Evolutionary conservation across 2,888 invertebrate genomes (phyloP).

Genomic region (Poecilobothrus nobilitatus): DNA sequence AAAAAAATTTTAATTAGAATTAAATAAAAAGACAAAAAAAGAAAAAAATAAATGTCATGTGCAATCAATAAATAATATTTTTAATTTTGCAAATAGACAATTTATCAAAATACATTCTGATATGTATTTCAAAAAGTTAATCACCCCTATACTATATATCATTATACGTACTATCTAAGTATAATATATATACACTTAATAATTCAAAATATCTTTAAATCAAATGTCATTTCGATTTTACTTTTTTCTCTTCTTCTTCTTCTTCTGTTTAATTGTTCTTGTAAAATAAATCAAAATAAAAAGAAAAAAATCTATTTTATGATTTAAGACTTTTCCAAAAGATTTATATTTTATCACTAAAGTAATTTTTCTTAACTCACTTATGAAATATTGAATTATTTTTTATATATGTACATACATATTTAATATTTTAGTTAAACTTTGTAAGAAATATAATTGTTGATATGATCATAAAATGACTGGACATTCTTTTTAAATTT

Average conservation of each 20-base stretch:
- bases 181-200: too few relatives aligned
- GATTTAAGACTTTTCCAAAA: not conserved
- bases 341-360: conserved; percentile 6
- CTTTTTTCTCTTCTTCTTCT: too few relatives aligned
- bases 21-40: not conserved
- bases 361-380: not conserved
- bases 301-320: not conserved
- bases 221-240: not conserved
- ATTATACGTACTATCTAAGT: too few relatives aligned
- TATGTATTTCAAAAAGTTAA: not conserved
- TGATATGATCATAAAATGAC: too few relatives aligned
- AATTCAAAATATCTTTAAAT: too few relatives aligned
- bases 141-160: not conserved
- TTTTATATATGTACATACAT: not conserved
- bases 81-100: not conserved
- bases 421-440: too few relatives aligned
- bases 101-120: not conserved
- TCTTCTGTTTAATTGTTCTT: not conserved
- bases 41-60: not conserved
- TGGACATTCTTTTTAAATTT: too few relatives aligned
- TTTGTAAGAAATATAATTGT: too few relatives aligned
- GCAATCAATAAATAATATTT: not conserved
- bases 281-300: not conserved
- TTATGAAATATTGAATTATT: not conserved
- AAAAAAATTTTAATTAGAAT: not conserved